Percentiles rank a stretch among this genome's conserved stretches.
These are phyloP conservation scores for Athalia cordata DNA, from an alignment of 2,888 invertebrate species.

Conservation along the genomic window DNA sequence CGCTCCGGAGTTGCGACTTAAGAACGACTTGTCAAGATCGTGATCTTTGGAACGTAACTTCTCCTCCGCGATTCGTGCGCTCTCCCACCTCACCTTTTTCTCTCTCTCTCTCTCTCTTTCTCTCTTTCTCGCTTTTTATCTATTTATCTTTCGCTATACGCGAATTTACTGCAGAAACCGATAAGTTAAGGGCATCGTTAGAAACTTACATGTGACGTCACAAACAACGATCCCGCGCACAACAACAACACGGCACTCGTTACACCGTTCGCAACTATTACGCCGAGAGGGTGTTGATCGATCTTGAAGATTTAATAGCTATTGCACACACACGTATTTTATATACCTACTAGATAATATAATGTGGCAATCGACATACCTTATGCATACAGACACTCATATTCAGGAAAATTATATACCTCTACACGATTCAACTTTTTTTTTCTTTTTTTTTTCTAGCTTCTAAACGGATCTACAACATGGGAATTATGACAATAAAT, in stretches of 20 bases:
- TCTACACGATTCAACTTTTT: too few species aligned
- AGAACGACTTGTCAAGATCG: constrained; percentile 50
- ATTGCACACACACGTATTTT: too few species aligned
- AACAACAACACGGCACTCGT: constrained; percentile 8
- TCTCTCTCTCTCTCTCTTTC: constrained; percentile 5
- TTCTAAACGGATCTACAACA: too few species aligned
- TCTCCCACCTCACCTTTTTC: not conserved
- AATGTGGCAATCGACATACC: too few species aligned
- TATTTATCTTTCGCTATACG: not conserved
- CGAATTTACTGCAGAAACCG: constrained; percentile 22
- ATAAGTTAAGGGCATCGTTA: constrained; percentile 39
- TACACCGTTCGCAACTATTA: constrained; percentile 2
- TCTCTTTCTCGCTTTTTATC: not conserved
- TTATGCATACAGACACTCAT: too few species aligned
- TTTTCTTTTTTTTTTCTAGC: too few species aligned
- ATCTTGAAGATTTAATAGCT: not conserved
- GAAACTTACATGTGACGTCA: constrained; percentile 27
- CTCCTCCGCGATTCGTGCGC: constrained; percentile 32
- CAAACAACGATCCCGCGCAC: not conserved
- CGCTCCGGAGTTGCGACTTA: constrained; percentile 39
- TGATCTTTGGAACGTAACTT: constrained; percentile 48
- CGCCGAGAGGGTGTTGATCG: not conserved
- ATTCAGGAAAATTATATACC: too few species aligned
- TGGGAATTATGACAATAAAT: too few species aligned
- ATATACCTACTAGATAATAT: too few species aligned